phyloP scores from a whole-genome alignment of 2,113 vertebrate genomes.

The Laterallus jamaicensis region DNA sequence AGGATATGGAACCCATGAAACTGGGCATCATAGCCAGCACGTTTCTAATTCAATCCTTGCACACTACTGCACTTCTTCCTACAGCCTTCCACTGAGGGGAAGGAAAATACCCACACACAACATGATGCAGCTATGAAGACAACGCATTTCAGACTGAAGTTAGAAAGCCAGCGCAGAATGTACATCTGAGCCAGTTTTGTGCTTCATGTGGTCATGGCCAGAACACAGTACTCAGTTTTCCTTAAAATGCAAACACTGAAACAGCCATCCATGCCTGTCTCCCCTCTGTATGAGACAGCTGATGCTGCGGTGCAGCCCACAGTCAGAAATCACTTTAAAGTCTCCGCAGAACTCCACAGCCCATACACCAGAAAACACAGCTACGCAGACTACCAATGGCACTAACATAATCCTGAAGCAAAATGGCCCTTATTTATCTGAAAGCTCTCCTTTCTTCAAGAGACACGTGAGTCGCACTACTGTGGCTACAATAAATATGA shows the following conservation, averaged over 20 bases:
- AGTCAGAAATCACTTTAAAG: background rate
- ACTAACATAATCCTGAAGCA: background rate
- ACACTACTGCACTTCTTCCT: background rate
- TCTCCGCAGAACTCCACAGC: background rate
- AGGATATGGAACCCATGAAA: background rate
- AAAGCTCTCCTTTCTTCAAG: background rate
- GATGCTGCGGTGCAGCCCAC: background rate
- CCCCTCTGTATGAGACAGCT: background rate
- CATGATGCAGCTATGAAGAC: background rate
- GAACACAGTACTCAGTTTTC: background rate
- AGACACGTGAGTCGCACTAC: background rate
- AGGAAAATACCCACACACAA: background rate
- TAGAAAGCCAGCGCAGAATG: background rate
- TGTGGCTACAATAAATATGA: background rate
- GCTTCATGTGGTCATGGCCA: background rate
- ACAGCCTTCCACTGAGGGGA: background rate
- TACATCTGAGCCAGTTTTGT: background rate
- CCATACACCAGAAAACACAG: background rate
- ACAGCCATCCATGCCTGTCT: background rate
- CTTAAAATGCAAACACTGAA: fast-evolving
- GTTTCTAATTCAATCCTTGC: background rate
- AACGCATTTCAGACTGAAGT: background rate
- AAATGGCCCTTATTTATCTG: background rate
- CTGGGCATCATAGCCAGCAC: background rate
- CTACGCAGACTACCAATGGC: background rate